Base-by-base conservation (phyloP, 2,797 vertebrate genomes). In the Nothura maculosa region DNA sequence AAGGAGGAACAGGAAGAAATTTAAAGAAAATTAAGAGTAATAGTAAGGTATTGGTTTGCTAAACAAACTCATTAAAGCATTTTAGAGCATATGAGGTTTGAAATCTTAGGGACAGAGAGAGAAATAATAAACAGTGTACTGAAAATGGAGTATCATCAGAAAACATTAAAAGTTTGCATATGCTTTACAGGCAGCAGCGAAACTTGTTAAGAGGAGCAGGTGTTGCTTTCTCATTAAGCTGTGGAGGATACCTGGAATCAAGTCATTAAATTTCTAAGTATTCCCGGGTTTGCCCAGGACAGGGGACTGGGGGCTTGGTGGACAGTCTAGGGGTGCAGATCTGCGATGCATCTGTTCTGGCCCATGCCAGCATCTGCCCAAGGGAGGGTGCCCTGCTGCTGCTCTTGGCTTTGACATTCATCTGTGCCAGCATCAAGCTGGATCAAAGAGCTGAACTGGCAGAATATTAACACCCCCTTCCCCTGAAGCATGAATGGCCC, bases 1-100 rank as follows among this genome's bases (percentile, higher is more conserved):
- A 89, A 55, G 50, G 50, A 96, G 67, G 75, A 93, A 90, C 48
- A 85, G 86, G 77, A 92, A 93, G 92, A 93, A 90, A 94, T 81
- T 69, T 85, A 70, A 78, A 89, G 54, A 83, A 93, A 94, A 87
- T 87, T 77, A 85, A 60, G 85, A 85, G 42, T 85, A 92, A 94
- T 83, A 86, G 61, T 9, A 3, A 89, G 25, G 20, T 77, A 95
- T 38, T 93, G 52, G 89, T 76, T 87, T 73, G 61, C 64, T 89
- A 81, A 84, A 52, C 48, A 28, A 76, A 58, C 40, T 50, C 60
- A 52, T 3, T 90, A 76, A 90, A 68, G 89, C 89, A 58, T 86
- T 77, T 69, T 81, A 77, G 79, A 84, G 78, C 63, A 36, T 54
- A 50, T n/a, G 27, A 92, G 47, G 7, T 81, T 89, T 27, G 2